A percentile compares a stretch with the other conserved stretches of the same genome.
phyloP scores from a whole-genome alignment of 2,797 vertebrate genomes.

The Takifugu rubripes region DNA sequence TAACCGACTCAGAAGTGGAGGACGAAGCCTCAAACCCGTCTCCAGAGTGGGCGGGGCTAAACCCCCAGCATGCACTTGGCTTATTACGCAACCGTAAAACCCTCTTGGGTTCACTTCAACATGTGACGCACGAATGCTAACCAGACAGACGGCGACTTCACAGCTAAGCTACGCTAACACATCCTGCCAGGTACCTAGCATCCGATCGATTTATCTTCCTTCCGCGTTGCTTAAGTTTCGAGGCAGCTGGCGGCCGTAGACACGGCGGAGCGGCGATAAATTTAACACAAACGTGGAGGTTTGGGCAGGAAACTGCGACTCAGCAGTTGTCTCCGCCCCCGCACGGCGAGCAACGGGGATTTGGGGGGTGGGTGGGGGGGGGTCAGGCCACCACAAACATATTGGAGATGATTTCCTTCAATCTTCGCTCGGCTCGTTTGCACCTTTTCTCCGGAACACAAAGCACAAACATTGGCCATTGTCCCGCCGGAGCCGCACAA shows the following conservation, averaged over 20 bases:
- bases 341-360: conserved; percentile 10
- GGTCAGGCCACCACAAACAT: conserved; percentile 45
- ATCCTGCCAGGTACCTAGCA: too few relatives aligned
- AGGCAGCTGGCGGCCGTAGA: conserved; percentile 11
- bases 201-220: too few relatives aligned
- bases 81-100: too few relatives aligned
- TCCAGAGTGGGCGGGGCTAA: too few relatives aligned
- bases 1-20: too few relatives aligned
- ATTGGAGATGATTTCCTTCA: conserved; percentile 49
- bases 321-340: conserved; percentile 13
- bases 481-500: conserved; percentile 62
- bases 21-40: too few relatives aligned
- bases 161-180: too few relatives aligned
- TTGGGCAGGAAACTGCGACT: conserved; percentile 11
- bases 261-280: conserved; percentile 9
- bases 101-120: too few relatives aligned
- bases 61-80: too few relatives aligned
- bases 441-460: conserved; percentile 66
- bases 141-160: too few relatives aligned
- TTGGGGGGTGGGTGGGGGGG: too few relatives aligned
- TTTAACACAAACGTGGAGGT: conserved; percentile 11
- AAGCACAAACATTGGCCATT: conserved; percentile 63
- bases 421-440: conserved; percentile 52
- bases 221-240: neutral
- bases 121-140: too few relatives aligned